phyloP scores from a whole-genome alignment of 2,888 invertebrate genomes.

The Drosophila suboccidentalis region DNA sequence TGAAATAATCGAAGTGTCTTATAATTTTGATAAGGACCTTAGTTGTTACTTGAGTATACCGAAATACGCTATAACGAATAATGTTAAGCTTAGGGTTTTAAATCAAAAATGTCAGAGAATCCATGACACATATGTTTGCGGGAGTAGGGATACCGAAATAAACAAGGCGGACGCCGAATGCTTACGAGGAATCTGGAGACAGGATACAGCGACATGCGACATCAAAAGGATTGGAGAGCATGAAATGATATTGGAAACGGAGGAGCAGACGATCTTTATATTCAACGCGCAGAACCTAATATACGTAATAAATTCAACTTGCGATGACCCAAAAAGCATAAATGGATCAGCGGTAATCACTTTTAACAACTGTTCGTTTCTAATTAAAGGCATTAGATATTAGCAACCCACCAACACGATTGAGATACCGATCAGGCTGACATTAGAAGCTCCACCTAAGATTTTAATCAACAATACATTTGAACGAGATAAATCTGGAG shows the following conservation, averaged over 20 bases:
- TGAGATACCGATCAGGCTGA: not conserved
- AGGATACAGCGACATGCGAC: not conserved
- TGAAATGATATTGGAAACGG: not conserved
- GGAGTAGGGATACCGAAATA: not conserved
- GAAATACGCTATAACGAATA: not conserved
- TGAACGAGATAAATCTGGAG: not conserved
- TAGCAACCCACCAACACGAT: not conserved
- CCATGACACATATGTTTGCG: not conserved
- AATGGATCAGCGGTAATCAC: constrained; percentile 5
- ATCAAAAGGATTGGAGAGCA: not conserved
- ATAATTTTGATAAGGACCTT: no score
- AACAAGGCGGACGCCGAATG: not conserved
- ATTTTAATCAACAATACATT: not conserved
- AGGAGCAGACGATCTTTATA: not conserved
- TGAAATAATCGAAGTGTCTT: no score
- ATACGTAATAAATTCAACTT: not conserved
- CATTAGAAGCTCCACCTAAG: not conserved
- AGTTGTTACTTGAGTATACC: constrained; percentile 1
- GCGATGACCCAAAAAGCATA: not conserved
- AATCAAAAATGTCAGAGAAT: constrained; percentile 1
- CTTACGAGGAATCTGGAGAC: constrained; percentile 2
- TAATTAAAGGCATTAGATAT: constrained; percentile 3
- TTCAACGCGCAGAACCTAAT: constrained; percentile 2
- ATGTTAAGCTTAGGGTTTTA: not conserved
- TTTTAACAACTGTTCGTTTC: not conserved